Base-by-base conservation (phyloP, 1,140 invertebrate genomes). In the Dufourea novaeangliae region DNA sequence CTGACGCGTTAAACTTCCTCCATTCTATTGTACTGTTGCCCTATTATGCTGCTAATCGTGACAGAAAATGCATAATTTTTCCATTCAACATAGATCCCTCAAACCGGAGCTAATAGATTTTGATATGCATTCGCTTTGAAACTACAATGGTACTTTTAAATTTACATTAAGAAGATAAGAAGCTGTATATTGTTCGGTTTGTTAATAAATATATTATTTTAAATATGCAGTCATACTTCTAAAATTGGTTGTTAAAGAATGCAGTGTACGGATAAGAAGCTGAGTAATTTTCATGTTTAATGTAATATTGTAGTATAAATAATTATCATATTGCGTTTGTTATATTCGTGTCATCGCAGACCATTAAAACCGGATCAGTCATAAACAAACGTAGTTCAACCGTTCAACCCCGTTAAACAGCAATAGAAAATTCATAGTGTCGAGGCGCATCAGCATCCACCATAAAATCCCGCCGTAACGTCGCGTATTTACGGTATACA, bases 401-500 rank as follows among this genome's bases (percentile, higher is more conserved):
- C 20, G 4, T 5, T 4, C 5, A 29, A 17, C 17, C 54, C 27
- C 5, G 20, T 34, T 4, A 12, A 77, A 52, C 37, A 22, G 14
- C 44, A 20, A 62, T 63, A 27, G 41, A 71, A 77, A 70, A 77
- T 71, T 77, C 56, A 71, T 70, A 50, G 25, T 34, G 12, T 7
- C 22, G 22, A 7, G 20, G 39, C 17, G 34, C 50, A 44, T 41
- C 25, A 20, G 22, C 20, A 22, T 37, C 41, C 3, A 12, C 68
- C 78, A 57, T 85, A 81, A 78, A 85, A 81, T 67, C 83, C 50
- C 79, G 75, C 61, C 25, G 54, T 39, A 61, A 63, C 41, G 57
- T 71, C 32, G 80, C 72, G 61, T 78, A 70, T 79, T 85, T 84
- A 82, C 67, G 61, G 63, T 75, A n/a, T n/a, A n/a, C n/a, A 71